These are phyloP conservation scores for Lepidostoma basale DNA, from an alignment of 1,140 invertebrate genomes.

Conservation along the genomic window DNA sequence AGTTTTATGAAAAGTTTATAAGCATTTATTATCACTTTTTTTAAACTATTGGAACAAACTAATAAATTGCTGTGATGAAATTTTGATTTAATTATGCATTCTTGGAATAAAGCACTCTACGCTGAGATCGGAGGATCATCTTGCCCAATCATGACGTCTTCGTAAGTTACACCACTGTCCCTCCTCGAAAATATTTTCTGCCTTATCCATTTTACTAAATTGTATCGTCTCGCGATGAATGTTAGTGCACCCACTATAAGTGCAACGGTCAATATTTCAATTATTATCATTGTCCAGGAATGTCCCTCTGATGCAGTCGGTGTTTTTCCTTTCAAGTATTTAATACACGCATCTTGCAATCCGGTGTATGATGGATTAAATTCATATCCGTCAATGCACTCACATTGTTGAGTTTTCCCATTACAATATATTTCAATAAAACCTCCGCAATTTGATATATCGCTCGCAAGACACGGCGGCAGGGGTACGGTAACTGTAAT, in stretches of 20 bases:
- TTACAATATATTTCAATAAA: constrained; percentile 49
- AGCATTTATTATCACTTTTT: too few relatives aligned
- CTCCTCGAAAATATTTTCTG: constrained; percentile 55
- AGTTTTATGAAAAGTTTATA: too few relatives aligned
- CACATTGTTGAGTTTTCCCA: constrained; percentile 47
- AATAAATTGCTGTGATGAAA: too few relatives aligned
- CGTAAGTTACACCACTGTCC: constrained; percentile 57
- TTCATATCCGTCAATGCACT: constrained; percentile 50
- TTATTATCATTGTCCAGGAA: constrained; percentile 24
- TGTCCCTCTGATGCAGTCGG: neutral
- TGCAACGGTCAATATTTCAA: constrained; percentile 53
- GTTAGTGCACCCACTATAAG: constrained; percentile 53
- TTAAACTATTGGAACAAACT: too few relatives aligned
- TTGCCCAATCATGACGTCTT: constrained; percentile 61
- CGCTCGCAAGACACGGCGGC: constrained; percentile 11
- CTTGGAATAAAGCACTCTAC: constrained; percentile 39
- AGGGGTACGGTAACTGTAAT: constrained; percentile 34
- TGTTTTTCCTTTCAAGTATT: neutral
- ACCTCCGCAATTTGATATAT: constrained; percentile 28
- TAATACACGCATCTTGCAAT: constrained; percentile 16
- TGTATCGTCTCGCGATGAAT: constrained; percentile 57
- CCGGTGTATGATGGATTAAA: constrained; percentile 22
- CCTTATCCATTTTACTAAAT: constrained; percentile 55
- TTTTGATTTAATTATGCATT: too few relatives aligned
- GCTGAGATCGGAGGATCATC: constrained; percentile 58